Evolutionary conservation across 1,140 invertebrate species (phyloP).

Genomic region (Temnothorax longispinosus): DNA sequence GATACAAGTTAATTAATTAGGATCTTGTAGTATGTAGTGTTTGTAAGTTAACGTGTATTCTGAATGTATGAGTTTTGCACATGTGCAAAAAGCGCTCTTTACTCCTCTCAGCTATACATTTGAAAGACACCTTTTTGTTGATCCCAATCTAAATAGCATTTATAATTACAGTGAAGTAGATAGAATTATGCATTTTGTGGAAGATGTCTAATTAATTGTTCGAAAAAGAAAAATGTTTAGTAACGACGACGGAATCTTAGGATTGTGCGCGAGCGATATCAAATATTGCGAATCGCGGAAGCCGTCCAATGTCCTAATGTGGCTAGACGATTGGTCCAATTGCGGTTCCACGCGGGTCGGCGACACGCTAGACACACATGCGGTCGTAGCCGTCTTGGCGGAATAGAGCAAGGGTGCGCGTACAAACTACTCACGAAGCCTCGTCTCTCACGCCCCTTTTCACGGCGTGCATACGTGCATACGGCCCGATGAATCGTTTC

Average conservation of each 20-base stretch:
- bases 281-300: slow-evolving; percentile 4
- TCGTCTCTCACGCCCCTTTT: slow-evolving; percentile 49
- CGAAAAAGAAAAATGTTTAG: not conserved
- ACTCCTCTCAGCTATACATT: not conserved
- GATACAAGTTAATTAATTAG: not conserved
- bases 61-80: not conserved
- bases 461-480: slow-evolving; percentile 25
- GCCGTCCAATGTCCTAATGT: slow-evolving; percentile 13
- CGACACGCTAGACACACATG: not conserved
- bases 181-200: not conserved
- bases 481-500: slow-evolving; percentile 52
- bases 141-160: not conserved
- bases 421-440: slow-evolving; percentile 11
- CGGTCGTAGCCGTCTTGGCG: not conserved
- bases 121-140: not conserved
- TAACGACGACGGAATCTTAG: not conserved
- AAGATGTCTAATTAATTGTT: not conserved
- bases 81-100: not conserved
- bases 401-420: slow-evolving; percentile 10
- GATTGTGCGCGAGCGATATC: not conserved
- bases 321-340: slow-evolving; percentile 4
- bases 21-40: not conserved
- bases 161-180: not conserved
- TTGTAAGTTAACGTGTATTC: not conserved
- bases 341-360: slow-evolving; percentile 27